phyloP scores from a whole-genome alignment of 2,797 vertebrate species.

The Cygnus olor region DNA sequence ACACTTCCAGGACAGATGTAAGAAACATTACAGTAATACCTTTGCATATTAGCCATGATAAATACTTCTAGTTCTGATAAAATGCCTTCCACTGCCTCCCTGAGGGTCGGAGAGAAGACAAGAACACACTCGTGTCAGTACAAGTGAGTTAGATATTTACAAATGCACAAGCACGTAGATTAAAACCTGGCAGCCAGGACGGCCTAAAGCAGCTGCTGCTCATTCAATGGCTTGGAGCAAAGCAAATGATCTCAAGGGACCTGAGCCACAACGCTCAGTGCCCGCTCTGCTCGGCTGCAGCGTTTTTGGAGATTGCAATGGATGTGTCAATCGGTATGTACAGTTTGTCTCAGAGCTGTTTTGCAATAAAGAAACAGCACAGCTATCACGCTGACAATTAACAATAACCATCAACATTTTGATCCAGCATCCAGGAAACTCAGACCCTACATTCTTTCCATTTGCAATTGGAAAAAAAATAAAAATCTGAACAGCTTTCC shows the following conservation, averaged over 20 bases:
- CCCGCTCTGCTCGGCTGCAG: not conserved
- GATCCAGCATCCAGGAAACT: not conserved
- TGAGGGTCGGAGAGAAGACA: not conserved
- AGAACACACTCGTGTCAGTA: not conserved
- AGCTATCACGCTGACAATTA: not conserved
- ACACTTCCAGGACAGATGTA: not conserved
- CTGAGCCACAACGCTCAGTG: not conserved
- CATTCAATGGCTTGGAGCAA: fast-evolving
- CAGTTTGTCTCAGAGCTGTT: not conserved
- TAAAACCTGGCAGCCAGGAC: not conserved
- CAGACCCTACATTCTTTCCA: not conserved
- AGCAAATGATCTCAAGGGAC: not conserved
- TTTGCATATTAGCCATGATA: not conserved
- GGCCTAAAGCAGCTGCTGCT: not conserved
- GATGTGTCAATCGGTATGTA: fast-evolving
- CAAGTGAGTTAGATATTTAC: not conserved
- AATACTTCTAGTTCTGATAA: not conserved
- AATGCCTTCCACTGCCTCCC: not conserved
- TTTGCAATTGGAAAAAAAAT: not conserved
- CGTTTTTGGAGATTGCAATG: not conserved
- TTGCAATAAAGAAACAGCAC: not conserved
- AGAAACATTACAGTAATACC: not conserved
- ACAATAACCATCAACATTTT: not conserved
- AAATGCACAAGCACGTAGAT: not conserved
- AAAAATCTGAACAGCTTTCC: not conserved